Evolutionary conservation across 2,113 vertebrate species (phyloP).

Genomic region (Uria aalge): DNA sequence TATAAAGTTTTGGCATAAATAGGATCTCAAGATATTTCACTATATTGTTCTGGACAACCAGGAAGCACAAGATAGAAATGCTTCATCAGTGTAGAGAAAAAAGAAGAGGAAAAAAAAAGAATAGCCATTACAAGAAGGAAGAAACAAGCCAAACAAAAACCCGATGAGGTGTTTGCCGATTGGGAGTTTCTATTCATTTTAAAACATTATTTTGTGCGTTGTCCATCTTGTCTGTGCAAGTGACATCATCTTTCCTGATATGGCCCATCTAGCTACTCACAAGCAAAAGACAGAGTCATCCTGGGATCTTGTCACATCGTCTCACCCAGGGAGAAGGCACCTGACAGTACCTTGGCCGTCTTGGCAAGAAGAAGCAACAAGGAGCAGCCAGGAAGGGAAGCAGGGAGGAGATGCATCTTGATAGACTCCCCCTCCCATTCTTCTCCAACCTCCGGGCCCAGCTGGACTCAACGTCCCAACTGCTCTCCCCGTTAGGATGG

Average conservation of each 20-base stretch:
- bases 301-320: not conserved
- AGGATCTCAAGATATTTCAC: not conserved
- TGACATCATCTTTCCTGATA: not conserved
- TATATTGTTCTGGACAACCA: not conserved
- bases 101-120: not conserved
- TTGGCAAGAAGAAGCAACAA: slow-evolving; percentile 31
- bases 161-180: rapidly evolving
- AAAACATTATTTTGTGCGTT: not conserved
- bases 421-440: slow-evolving; percentile 11
- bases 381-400: slow-evolving; percentile 9
- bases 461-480: slow-evolving; percentile 2
- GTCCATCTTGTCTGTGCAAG: not conserved
- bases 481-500: not conserved
- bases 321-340: not conserved
- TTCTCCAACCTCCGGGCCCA: not conserved
- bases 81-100: not conserved
- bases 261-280: not conserved
- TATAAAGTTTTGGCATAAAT: not conserved
- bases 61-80: not conserved
- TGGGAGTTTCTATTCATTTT: not conserved
- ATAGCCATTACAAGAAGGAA: not conserved
- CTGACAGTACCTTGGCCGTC: slow-evolving; percentile 1
- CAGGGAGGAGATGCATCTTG: not conserved
- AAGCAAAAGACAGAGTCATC: not conserved
- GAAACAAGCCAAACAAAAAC: not conserved